Evolutionary conservation across 2,797 vertebrate genomes (phyloP).

Genomic region (Delichon dasypus): DNA sequence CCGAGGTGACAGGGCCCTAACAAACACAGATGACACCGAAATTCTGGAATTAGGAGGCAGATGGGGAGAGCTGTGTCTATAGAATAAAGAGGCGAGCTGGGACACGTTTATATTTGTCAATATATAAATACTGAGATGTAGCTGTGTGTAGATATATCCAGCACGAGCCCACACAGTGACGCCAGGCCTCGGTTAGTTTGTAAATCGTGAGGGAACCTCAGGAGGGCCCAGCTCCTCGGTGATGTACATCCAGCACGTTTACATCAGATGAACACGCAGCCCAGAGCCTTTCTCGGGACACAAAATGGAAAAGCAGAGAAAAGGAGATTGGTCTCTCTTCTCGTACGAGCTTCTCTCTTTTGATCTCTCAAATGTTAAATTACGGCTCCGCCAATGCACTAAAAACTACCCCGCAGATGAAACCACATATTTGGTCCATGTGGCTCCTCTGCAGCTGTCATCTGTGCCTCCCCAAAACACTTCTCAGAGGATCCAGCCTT

Average conservation of each 20-base stretch:
- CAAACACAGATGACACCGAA: background rate
- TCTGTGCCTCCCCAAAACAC: background rate
- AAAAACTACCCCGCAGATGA: background rate
- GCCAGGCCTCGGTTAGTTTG: background rate
- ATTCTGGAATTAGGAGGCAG: constrained; percentile 31
- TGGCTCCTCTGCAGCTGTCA: background rate
- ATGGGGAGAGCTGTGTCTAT: background rate
- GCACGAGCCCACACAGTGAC: background rate
- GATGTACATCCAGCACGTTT: background rate
- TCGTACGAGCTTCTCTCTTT: background rate
- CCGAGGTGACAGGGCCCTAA: background rate
- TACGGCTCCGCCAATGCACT: background rate
- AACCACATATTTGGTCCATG: background rate
- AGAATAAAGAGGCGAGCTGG: background rate
- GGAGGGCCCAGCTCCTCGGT: background rate
- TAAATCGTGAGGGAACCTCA: background rate
- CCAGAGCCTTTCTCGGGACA: background rate
- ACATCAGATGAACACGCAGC: background rate
- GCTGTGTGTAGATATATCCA: background rate
- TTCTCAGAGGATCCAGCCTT: background rate
- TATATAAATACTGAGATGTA: background rate
- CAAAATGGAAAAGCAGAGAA: background rate
- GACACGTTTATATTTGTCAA: fast-evolving
- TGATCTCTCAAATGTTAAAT: background rate
- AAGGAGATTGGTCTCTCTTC: background rate